Conservation (phyloP, 2,113 vertebrate genomes). For the Lampris incognitus region DNA sequence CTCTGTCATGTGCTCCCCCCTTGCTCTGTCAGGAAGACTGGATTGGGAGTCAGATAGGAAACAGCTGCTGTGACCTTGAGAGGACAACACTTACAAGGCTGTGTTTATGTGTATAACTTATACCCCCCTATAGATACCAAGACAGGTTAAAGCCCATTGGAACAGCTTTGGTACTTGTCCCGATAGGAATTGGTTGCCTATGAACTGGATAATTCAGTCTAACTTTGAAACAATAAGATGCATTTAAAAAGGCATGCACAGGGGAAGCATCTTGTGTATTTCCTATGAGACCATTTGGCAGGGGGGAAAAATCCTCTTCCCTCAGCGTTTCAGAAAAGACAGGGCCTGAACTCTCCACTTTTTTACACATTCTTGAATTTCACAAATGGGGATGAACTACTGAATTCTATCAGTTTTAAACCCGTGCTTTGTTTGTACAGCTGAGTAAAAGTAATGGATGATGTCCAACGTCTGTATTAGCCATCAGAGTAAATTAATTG, state of each 20-base stretch:
- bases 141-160: slow-evolving; percentile 14
- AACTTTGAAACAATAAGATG: too few relatives aligned
- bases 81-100: slow-evolving; percentile 52
- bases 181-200: not conserved
- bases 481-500: too few relatives aligned
- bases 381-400: too few relatives aligned
- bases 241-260: too few relatives aligned
- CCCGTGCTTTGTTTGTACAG: too few relatives aligned
- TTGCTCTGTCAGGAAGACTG: slow-evolving; percentile 19
- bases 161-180: not conserved
- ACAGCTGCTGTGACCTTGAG: slow-evolving; percentile 64
- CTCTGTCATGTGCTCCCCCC: not conserved
- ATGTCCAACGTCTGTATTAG: too few relatives aligned
- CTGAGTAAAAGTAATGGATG: too few relatives aligned
- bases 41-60: slow-evolving; percentile 51
- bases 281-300: too few relatives aligned
- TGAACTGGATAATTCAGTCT: not conserved
- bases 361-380: not conserved
- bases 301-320: too few relatives aligned
- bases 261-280: too few relatives aligned
- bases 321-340: too few relatives aligned
- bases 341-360: not conserved
- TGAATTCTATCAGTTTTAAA: too few relatives aligned
- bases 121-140: slow-evolving; percentile 19
- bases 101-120: slow-evolving; percentile 39